A percentile compares a stretch with the other conserved stretches of the same genome.
These are phyloP conservation scores for Heptranchias perlo DNA, from an alignment of 2,113 vertebrate species.

Conservation along the genomic window DNA sequence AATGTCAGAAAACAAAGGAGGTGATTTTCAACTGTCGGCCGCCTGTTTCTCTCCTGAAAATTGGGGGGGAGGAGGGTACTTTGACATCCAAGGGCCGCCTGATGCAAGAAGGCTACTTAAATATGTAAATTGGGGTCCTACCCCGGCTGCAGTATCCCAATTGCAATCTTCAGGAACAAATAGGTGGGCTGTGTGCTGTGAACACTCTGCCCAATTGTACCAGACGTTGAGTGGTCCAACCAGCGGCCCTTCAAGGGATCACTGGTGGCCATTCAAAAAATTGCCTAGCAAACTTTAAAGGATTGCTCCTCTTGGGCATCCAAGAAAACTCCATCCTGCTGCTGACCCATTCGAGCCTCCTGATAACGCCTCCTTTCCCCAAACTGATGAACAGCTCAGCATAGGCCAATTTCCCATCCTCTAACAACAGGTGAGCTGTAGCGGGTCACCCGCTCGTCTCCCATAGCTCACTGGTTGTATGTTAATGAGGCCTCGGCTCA, in stretches of 20 bases:
- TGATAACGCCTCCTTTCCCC: too few relatives aligned
- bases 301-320: too few relatives aligned
- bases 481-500: too few relatives aligned
- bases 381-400: too few relatives aligned
- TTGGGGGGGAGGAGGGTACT: neutral
- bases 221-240: neutral
- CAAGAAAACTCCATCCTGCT: too few relatives aligned
- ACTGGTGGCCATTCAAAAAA: neutral
- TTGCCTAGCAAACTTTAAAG: neutral
- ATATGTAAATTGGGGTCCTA: neutral
- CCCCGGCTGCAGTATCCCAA: neutral
- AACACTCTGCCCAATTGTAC: neutral
- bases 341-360: too few relatives aligned
- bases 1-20: neutral
- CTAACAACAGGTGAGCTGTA: too few relatives aligned
- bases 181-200: neutral
- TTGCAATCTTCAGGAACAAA: neutral
- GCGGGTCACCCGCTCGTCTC: too few relatives aligned
- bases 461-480: too few relatives aligned
- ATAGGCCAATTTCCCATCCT: too few relatives aligned
- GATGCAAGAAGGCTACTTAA: neutral
- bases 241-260: neutral
- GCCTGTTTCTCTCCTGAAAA: neutral
- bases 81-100: neutral
- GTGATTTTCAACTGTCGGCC: neutral